These are phyloP conservation scores for Drosophila borealis DNA, from an alignment of 2,888 invertebrate species.

Conservation along the genomic window DNA sequence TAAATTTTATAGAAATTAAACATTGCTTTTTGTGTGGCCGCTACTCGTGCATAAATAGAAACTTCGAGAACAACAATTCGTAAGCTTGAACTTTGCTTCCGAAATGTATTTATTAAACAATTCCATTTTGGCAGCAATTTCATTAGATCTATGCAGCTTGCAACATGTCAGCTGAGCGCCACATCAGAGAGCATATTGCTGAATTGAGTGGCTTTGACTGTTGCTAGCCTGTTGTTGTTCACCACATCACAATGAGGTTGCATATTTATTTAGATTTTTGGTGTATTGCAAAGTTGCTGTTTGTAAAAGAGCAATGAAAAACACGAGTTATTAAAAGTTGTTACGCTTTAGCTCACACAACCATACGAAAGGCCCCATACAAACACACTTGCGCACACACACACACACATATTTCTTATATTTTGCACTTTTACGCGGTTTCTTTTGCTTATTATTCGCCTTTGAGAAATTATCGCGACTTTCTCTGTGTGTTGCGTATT, in stretches of 20 bases:
- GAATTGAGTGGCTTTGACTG: conserved; percentile 61
- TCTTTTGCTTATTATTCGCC: conserved; percentile 45
- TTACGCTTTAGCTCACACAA: conserved; percentile 20
- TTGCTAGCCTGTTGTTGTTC: conserved; percentile 73
- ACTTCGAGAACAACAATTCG: conserved; percentile 55
- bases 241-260: conserved; percentile 65
- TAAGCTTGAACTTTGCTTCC: conserved; percentile 56
- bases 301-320: conserved; percentile 26
- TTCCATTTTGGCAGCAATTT: conserved; percentile 46
- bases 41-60: conserved; percentile 30
- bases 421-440: conserved; percentile 61
- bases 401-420: conserved; percentile 11
- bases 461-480: conserved; percentile 47
- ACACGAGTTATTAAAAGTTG: conserved; percentile 37
- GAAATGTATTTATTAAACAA: conserved; percentile 45
- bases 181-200: conserved; percentile 55
- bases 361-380: conserved; percentile 1
- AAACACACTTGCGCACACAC: conserved; percentile 14
- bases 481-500: conserved; percentile 62
- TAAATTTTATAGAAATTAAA: conserved; percentile 33
- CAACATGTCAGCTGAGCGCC: conserved; percentile 73
- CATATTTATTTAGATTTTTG: conserved; percentile 49
- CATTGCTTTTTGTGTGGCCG: conserved; percentile 24
- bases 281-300: conserved; percentile 23
- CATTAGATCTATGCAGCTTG: conserved; percentile 58